A percentile compares a stretch with the other conserved stretches of the same genome.
These are phyloP conservation scores for Etheostoma perlongum DNA, from an alignment of 2,797 vertebrate species.

Conservation along the genomic window DNA sequence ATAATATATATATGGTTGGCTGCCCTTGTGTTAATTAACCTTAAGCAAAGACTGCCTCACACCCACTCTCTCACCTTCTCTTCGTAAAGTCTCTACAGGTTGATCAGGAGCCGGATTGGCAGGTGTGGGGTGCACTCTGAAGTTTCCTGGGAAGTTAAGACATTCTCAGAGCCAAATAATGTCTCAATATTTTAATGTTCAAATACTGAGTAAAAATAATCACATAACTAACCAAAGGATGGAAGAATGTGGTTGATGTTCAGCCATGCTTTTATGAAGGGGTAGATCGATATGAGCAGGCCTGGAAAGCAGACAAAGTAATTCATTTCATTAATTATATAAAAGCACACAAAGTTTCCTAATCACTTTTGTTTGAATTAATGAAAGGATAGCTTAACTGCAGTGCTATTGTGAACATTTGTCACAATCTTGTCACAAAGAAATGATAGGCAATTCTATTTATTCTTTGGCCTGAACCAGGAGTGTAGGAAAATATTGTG, in stretches of 20 bases:
- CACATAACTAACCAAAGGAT: slow-evolving; percentile 75
- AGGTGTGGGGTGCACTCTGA: slow-evolving; percentile 81
- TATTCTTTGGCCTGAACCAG: background rate
- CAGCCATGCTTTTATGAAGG: slow-evolving; percentile 87
- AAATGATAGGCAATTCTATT: background rate
- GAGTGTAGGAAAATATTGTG: background rate
- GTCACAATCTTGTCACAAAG: background rate
- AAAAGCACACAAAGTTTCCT: background rate
- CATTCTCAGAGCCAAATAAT: background rate
- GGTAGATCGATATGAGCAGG: slow-evolving; percentile 85
- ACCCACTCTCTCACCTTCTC: slow-evolving; percentile 76
- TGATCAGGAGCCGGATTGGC: slow-evolving; percentile 70
- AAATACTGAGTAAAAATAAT: background rate
- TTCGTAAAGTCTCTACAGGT: slow-evolving; percentile 71
- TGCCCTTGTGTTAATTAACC: background rate
- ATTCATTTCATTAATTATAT: slow-evolving; percentile 15
- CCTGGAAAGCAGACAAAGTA: slow-evolving; percentile 70
- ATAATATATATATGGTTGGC: background rate
- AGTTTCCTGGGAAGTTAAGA: slow-evolving; percentile 74
- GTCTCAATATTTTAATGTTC: background rate
- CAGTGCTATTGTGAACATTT: background rate
- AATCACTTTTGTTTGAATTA: background rate
- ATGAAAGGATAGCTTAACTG: slow-evolving; percentile 1
- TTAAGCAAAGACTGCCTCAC: background rate
- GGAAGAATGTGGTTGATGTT: slow-evolving; percentile 85